Evolutionary conservation across 2,113 vertebrate species (phyloP), one percentile per base, ranked within the genome.

Genomic region (Melierax canorus): DNA sequence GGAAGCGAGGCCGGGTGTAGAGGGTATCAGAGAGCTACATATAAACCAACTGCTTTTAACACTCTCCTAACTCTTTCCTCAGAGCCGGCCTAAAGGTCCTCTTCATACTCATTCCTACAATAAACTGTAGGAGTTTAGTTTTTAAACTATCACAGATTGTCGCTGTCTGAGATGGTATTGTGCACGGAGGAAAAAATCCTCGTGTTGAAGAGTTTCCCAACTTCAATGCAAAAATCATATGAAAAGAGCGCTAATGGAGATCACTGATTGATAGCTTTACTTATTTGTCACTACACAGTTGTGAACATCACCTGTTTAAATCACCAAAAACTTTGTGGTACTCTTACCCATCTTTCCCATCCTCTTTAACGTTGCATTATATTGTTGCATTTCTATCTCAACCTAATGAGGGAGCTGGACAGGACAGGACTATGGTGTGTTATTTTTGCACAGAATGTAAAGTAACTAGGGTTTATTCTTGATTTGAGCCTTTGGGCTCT

Each of bases 181-280:
- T 7, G 13, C 48, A 64, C 6, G 39, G n/a, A 53, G 17, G 2
- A 68, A 59, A 50, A 78, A 38, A 12, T 22, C 22, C 4, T 46
- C 4, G 12, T 27, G 66, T 43, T 56, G 8, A 74, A 39, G 46
- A 71, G 11, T 76, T 92, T 88, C 56, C 55, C 41, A 26, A 15
- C 13, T 45, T 87, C 26, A 72, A 3, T 50, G n/a, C 36, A 94
- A 91, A 92, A 66, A 41, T 50, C 2, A 1, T 22, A 39, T 1
- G 1, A 46, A 76, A 74, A 55, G 20, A 71, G 8, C 0, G 0
- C 34, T 77, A 34, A 19, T 5, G 3, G 56, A 6, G 58, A 34
- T n/a, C 9, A 17, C 27, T 11, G 45, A 26, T 36, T 23, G 34
- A 26, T 20, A 90, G 41, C 27, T 53, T 76, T 77, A 41, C 22